Evolutionary conservation across 2,797 vertebrate species (phyloP).

Genomic region (Lophius americanus): DNA sequence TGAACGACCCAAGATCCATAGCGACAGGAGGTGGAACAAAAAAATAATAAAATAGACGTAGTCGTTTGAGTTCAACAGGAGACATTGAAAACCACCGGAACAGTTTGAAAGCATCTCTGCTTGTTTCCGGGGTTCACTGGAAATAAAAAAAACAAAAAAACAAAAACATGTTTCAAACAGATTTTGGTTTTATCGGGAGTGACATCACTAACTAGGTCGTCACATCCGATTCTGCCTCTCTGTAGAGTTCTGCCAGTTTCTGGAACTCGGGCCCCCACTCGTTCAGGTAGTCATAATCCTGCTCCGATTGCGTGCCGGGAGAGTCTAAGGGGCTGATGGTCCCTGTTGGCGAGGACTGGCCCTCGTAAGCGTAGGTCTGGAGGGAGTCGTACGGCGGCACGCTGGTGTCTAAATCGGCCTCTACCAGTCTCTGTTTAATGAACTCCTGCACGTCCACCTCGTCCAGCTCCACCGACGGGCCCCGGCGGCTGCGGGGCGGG

Average conservation of each 20-base stretch:
- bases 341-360: conserved; percentile 91
- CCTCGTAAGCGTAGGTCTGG: conserved; percentile 98
- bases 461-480: conserved; percentile 81
- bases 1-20: conserved; percentile 85
- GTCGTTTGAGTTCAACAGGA: conserved; percentile 85
- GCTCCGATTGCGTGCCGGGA: conserved; percentile 87
- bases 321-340: conserved; percentile 95
- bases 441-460: conserved; percentile 91
- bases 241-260: conserved; percentile 94
- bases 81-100: conserved; percentile 79
- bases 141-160: conserved; percentile 47
- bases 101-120: conserved; percentile 77
- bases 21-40: conserved; percentile 74
- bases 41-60: conserved; percentile 75
- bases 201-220: conserved; percentile 84
- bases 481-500: conserved; percentile 73
- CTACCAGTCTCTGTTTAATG: conserved; percentile 90
- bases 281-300: conserved; percentile 94
- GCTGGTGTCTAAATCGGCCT: conserved; percentile 91
- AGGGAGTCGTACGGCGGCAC: conserved; percentile 96
- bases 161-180: conserved; percentile 27
- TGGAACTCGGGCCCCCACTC: conserved; percentile 96
- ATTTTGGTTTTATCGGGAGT: conserved; percentile 56
- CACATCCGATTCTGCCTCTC: conserved; percentile 89
- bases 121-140: conserved; percentile 57